phyloP scores from a whole-genome alignment of 1,140 invertebrate genomes.

The Mizuhopecten yessoensis region DNA sequence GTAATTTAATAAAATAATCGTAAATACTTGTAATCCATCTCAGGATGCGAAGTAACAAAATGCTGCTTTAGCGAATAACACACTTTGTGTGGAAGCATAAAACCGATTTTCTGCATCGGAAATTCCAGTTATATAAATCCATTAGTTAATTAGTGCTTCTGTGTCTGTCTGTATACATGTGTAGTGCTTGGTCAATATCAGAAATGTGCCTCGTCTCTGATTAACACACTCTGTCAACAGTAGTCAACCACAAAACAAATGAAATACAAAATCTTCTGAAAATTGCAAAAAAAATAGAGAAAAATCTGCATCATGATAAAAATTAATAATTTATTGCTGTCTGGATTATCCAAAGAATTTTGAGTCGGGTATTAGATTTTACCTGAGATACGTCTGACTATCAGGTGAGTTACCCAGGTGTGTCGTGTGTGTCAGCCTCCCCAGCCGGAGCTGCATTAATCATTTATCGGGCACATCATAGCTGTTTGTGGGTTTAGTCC shows the following conservation, averaged over 20 bases:
- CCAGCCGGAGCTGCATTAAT: background rate
- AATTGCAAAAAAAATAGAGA: background rate
- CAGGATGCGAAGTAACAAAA: background rate
- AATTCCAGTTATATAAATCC: background rate
- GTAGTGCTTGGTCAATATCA: background rate
- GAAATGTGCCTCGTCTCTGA: background rate
- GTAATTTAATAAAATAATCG: no score
- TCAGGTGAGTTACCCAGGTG: background rate
- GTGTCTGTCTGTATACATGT: no score
- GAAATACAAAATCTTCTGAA: background rate
- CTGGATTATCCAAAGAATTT: background rate
- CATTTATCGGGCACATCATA: background rate
- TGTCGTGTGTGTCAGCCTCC: background rate
- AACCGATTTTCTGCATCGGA: background rate
- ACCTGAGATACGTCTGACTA: background rate
- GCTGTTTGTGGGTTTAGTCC: background rate
- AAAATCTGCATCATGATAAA: background rate
- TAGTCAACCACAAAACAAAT: background rate
- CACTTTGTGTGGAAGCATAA: background rate
- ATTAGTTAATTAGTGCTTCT: background rate
- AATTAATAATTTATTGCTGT: background rate
- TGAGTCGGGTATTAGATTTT: background rate
- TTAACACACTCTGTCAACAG: background rate
- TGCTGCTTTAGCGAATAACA: background rate
- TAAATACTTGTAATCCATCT: background rate